Conservation (phyloP, 2,888 invertebrate species). For the Rapana venosa region DNA sequence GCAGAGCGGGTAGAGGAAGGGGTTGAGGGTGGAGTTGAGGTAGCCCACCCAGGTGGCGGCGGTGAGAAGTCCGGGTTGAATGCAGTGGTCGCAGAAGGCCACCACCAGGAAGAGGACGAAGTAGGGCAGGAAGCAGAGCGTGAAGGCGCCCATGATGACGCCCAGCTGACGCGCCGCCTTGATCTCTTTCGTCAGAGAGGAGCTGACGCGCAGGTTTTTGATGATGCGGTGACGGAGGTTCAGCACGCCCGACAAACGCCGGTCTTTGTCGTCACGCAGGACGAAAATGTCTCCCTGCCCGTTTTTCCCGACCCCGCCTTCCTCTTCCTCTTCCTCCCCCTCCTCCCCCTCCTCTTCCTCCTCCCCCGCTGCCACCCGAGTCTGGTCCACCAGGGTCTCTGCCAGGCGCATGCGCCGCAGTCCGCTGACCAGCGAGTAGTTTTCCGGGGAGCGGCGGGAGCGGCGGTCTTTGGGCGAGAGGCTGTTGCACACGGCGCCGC, state of each 20-base stretch:
- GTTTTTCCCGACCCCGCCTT: neutral
- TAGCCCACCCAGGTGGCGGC: conserved; percentile 81
- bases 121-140: conserved; percentile 83
- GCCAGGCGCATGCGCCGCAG: conserved; percentile 60
- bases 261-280: conserved; percentile 60
- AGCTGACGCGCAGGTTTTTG: conserved; percentile 67
- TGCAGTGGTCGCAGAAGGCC: conserved; percentile 80
- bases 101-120: conserved; percentile 82
- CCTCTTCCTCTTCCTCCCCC: neutral
- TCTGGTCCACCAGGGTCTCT: conserved; percentile 63
- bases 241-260: conserved; percentile 51
- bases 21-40: conserved; percentile 80
- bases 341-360: neutral
- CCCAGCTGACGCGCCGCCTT: conserved; percentile 82
- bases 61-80: conserved; percentile 78
- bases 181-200: conserved; percentile 75
- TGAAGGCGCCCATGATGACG: conserved; percentile 82
- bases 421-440: conserved; percentile 61
- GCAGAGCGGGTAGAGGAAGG: conserved; percentile 80
- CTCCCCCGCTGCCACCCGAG: conserved; percentile 41
- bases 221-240: conserved; percentile 50
- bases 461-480: conserved; percentile 36
- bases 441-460: conserved; percentile 45
- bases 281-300: conserved; percentile 53
- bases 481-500: conserved; percentile 38